Evolutionary conservation across 2,113 vertebrate genomes (phyloP).

Genomic region (Cheilinus undulatus): DNA sequence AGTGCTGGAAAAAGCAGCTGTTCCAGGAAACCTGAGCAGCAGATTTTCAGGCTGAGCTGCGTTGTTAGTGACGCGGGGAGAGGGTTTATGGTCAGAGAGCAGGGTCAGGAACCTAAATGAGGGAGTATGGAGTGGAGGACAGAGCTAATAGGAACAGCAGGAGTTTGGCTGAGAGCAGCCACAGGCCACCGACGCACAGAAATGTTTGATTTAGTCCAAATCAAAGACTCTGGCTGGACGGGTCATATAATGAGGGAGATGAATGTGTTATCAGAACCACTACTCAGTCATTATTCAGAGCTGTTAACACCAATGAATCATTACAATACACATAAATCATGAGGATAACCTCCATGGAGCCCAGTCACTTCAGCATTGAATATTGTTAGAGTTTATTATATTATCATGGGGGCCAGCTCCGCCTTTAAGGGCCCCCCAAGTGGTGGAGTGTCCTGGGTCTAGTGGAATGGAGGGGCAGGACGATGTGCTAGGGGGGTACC

Average conservation of each 20-base stretch:
- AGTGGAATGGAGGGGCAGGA: too few relatives aligned
- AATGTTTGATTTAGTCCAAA: not conserved
- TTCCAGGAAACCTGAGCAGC: constrained; percentile 64
- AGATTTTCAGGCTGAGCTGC: constrained; percentile 38
- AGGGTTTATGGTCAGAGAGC: constrained; percentile 52
- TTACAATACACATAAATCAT: too few relatives aligned
- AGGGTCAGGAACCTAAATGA: constrained; percentile 54
- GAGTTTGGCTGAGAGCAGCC: constrained; percentile 3
- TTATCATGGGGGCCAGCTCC: too few relatives aligned
- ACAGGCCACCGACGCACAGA: not conserved
- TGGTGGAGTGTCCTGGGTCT: too few relatives aligned
- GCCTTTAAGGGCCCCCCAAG: too few relatives aligned
- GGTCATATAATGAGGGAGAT: not conserved
- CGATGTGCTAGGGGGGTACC: too few relatives aligned
- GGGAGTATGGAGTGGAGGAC: constrained; percentile 30
- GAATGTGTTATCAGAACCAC: too few relatives aligned
- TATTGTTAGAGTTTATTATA: too few relatives aligned
- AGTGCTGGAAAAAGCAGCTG: constrained; percentile 49
- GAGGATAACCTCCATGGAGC: too few relatives aligned
- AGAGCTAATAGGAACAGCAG: constrained; percentile 36
- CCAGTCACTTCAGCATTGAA: too few relatives aligned
- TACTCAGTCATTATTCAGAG: too few relatives aligned
- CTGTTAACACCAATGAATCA: too few relatives aligned
- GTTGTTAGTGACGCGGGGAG: constrained; percentile 33
- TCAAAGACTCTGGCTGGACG: not conserved